Conservation (phyloP, 2,113 vertebrate species). For the Datnioides undecimradiatus region DNA sequence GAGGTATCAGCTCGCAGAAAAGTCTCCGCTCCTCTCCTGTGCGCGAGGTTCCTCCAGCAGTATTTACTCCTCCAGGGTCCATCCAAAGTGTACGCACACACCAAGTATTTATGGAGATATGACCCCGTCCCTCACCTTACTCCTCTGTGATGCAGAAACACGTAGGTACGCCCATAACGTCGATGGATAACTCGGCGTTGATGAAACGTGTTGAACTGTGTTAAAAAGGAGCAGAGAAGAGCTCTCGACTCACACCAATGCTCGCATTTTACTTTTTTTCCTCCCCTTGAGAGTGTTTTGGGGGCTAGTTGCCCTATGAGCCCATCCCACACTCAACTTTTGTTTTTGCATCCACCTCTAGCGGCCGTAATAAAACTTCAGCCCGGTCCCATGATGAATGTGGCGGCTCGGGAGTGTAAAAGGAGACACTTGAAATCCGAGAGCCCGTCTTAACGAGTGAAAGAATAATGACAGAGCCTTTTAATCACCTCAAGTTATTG, state of each 20-base stretch:
- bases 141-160: conserved; percentile 66
- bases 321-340: conserved; percentile 81
- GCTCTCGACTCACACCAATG: conserved; percentile 53
- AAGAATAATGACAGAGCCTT: conserved; percentile 81
- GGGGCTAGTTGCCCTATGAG: conserved; percentile 73
- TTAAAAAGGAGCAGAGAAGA: conserved; percentile 46
- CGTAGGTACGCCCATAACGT: conserved; percentile 74
- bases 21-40: conserved; percentile 51
- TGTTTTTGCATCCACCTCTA: conserved; percentile 85
- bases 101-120: conserved; percentile 73
- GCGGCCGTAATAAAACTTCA: conserved; percentile 90
- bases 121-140: conserved; percentile 78
- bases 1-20: conserved; percentile 44
- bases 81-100: conserved; percentile 64
- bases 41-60: conserved; percentile 41
- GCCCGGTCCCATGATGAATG: conserved; percentile 92
- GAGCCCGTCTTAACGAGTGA: conserved; percentile 83
- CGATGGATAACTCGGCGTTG: conserved; percentile 56
- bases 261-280: conserved; percentile 42
- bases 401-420: conserved; percentile 94
- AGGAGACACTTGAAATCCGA: conserved; percentile 99
- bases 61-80: conserved; percentile 65
- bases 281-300: conserved; percentile 42
- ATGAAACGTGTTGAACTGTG: conserved; percentile 61
- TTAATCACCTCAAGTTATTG: conserved; percentile 81